Evolutionary conservation across 2,797 vertebrate species (phyloP), one percentile per base, ranked within the genome.

Genomic region (Oryzias dopingdopingensis): DNA sequence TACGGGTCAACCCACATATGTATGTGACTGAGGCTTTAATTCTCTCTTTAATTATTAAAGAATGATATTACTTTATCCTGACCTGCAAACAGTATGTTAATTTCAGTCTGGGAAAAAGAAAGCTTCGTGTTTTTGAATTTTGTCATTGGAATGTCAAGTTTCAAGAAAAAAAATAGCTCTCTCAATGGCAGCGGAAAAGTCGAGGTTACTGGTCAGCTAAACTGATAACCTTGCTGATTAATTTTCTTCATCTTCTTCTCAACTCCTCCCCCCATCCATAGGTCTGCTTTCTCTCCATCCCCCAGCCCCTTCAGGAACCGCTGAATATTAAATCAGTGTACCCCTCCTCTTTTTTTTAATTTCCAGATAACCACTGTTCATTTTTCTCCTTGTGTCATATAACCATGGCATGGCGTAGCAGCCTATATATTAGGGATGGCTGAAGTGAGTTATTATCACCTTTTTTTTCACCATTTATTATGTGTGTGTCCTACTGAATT

Each of bases 271-370:
- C 62, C 59, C 59, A 68, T 64, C 66, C 53, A 62, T 66, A 60
- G 59, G 70, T 77, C 74, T 46, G 26, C 68, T 76, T 59, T 56
- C 40, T 60, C n/a, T 59, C 66, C 79, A 77, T 50, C 52, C 80
- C 85, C 79, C 81, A 10, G 55, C 67, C 58, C 75, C 68, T 72
- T 76, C 57, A 74, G 66, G 82, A 73, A 76, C 72, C 62, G 72
- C 77, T 84, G 80, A 86, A 91, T 91, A 89, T 89, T 82, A 89
- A 90, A 90, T 90, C 84, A 79, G 70, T 71, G 76, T 80, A 71
- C 49, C 29, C 20, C n/a, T 15, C 52, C 16, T 6, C 22, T 42
- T 84, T 79, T 86, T 83, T 90, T 86, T 73, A 83, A 91, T 91
- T 90, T 87, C 73, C 67, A 74, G 84, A 90, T 88, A 91, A 87